phyloP scores from a whole-genome alignment of 1,140 invertebrate species.

The Rhopalosiphum padi region DNA sequence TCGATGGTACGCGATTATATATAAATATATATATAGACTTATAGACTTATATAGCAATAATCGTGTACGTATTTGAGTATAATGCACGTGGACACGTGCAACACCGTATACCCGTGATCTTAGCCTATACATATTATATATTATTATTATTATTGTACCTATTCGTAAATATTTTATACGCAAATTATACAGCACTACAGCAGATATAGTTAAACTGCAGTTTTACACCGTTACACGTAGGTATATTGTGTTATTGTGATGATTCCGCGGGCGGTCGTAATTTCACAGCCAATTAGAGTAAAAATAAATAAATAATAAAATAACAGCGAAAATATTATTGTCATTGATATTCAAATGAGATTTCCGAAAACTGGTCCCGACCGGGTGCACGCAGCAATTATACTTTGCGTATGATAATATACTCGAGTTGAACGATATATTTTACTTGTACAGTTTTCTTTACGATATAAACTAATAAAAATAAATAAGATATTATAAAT shows the following conservation, averaged over 20 bases:
- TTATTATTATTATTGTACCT: background rate
- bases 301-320: background rate
- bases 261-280: background rate
- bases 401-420: background rate
- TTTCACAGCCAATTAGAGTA: background rate
- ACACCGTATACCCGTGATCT: background rate
- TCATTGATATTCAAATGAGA: constrained; percentile 23
- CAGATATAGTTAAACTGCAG: background rate
- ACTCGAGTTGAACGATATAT: background rate
- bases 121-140: background rate
- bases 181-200: background rate
- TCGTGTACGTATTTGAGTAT: background rate
- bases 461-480: background rate
- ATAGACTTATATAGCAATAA: background rate
- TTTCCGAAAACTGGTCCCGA: constrained; percentile 17
- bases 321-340: background rate
- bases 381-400: background rate
- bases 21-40: no score
- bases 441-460: background rate
- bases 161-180: background rate
- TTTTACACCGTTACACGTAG: background rate
- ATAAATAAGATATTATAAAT: background rate
- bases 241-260: background rate
- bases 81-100: background rate
- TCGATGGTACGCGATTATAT: background rate